Base-by-base conservation (phyloP, 1,140 invertebrate species). In the Sitophilus oryzae region DNA sequence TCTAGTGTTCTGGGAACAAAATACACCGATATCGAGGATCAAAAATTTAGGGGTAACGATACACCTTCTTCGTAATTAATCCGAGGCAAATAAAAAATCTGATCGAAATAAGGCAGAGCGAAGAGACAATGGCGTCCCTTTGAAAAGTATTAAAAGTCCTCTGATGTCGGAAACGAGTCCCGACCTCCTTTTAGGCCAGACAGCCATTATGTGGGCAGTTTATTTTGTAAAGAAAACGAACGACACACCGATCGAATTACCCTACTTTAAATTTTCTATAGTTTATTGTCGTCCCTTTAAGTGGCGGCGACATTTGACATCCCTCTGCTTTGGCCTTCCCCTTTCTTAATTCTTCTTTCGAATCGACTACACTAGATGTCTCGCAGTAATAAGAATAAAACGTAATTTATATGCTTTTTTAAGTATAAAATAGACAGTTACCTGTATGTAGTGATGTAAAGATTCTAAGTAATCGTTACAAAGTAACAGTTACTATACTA, bases 201-300 rank as follows among this genome's bases (percentile, higher is more conserved):
- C 49, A 52, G 48, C 49, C 30, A 52, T 58, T 58, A 58, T 58
- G 50, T 47, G 56, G 56, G 56, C 56, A 58, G 56, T 58, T 58
- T 58, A 47, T 58, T 58, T 58, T 30, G 44, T 48, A 51, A 43
- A 58, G 50, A 40, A 45, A 51, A 44, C 45, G 43, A 56, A 56
- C 38, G 22, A 58, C 43, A 23, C 48, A 45, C 22, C 30, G 34
- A 58, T 58, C 49, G 50, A 52, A 58, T 58, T 58, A 58, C 56
- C 38, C 30, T 48, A 46, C 50, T 52, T 41, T 47, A 47, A 52
- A 52, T 58, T 52, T 48, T 58, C 48, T 46, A 47, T 47, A 22
- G 48, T 34, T 46, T 41, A 58, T 58, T 58, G 56, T 58, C 20
- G 47, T 21, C 35, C 38, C 36, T 42, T 45, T 48, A 58, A 58